Evolutionary conservation across 2,113 vertebrate species (phyloP), one percentile per base, ranked within the genome.

Genomic region (Mus spicilegus): DNA sequence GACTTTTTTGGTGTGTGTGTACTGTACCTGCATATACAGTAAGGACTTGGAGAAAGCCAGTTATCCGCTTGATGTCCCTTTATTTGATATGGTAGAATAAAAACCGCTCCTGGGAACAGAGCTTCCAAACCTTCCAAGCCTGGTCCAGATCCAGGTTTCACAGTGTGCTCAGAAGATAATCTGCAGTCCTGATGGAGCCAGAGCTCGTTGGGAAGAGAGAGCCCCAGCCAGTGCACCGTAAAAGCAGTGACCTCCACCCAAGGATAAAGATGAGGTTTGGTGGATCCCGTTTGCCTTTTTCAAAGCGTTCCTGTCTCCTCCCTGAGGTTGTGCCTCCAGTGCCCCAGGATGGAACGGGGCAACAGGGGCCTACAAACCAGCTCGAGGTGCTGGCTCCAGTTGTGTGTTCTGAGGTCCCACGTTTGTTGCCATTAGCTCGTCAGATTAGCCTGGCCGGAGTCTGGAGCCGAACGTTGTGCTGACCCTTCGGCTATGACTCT

Each of bases 401-500:
- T 51, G 1, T 33, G 26, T 49, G 20, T 17, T 30, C 72, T 3
- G 77, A 36, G 39, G 30, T 9, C 11, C 0, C 0, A 7, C 46
- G 1, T 2, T 19, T 76, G 89, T 0, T 3, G 14, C 13, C 8
- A 42, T 96, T 97, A 98, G 49, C 97, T 97, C 72, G 36, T 91
- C 54, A 24, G 3, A 46, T 67, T 88, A 1, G 26, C 94, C 96
- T 80, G 97, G 96, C 96, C 87, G 0, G 7, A 70, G 0, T 42
- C 69, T 0, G 89, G 93, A 80, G 75, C 87, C 16, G 39, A 46
- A 0, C 46, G 63, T 69, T 88, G 98, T 0, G 6, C 0, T 1
- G 98, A 98, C 97, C 99, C 98, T 0, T 97, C 93, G 24, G 98
- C 97, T 95, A 99, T 95, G 86, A 99, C 99, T 0, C 96, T 98